A percentile compares a stretch with the other conserved stretches of the same genome.
Conservation (phyloP, 2,113 vertebrate species). For the Pseudonaja textilis region DNA sequence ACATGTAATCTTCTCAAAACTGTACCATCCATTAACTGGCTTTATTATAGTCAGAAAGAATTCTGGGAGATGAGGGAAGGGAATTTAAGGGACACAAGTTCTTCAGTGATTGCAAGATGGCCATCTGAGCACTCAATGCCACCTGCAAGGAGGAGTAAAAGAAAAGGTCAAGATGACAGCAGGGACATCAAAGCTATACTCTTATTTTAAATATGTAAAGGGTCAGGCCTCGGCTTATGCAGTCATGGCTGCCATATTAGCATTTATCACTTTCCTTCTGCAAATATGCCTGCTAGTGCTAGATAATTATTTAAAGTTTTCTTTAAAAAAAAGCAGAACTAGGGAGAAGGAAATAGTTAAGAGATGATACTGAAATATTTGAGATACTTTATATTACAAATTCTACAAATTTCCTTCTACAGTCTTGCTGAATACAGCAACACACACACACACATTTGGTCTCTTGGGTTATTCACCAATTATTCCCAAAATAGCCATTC, state of each 20-base stretch:
- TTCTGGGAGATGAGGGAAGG: not conserved
- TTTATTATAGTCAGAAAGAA: not conserved
- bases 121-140: not conserved
- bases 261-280: not conserved
- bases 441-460: slow-evolving; percentile 25
- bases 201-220: not conserved
- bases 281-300: not conserved
- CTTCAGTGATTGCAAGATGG: not conserved
- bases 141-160: not conserved
- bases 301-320: not conserved
- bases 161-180: not conserved
- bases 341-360: not conserved
- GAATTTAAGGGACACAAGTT: not conserved
- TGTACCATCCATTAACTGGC: not conserved
- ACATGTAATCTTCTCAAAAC: not conserved
- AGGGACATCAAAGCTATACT: not conserved
- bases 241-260: not conserved
- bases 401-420: slow-evolving; percentile 10
- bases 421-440: slow-evolving; percentile 7
- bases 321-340: not conserved
- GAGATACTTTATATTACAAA: slow-evolving; percentile 4
- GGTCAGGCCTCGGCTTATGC: not conserved
- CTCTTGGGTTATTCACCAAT: slow-evolving; percentile 37
- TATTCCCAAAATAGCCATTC: slow-evolving; percentile 53
- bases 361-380: not conserved